Evolutionary conservation across 2,888 invertebrate species (phyloP).

Genomic region (Drosophila paranaensis): DNA sequence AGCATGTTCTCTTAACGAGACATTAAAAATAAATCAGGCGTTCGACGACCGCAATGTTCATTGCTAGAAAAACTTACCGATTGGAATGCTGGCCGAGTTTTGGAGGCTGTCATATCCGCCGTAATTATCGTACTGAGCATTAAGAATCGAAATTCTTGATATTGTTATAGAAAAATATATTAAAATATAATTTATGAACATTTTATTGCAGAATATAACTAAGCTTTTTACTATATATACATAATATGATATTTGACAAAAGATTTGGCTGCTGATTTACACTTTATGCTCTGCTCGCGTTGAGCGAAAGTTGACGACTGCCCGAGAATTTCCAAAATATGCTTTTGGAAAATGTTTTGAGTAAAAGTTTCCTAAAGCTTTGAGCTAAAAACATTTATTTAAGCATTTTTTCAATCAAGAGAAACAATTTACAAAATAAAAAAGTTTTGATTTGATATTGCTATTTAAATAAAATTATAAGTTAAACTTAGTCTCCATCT

Average conservation of each 20-base stretch:
- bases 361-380: conserved; percentile 61
- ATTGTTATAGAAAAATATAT: conserved; percentile 22
- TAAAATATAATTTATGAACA: conserved; percentile 29
- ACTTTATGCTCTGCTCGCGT: conserved; percentile 29
- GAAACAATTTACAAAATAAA: not conserved
- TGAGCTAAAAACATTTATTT: conserved; percentile 32
- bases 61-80: conserved; percentile 61
- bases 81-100: conserved; percentile 59
- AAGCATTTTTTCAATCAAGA: conserved; percentile 4
- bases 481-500: conserved; percentile 27
- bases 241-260: conserved; percentile 10
- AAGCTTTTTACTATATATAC: conserved; percentile 17
- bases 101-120: conserved; percentile 50
- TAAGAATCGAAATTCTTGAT: conserved; percentile 6
- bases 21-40: conserved; percentile 76
- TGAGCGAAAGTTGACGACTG: conserved; percentile 52
- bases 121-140: conserved; percentile 54
- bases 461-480: not conserved
- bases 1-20: conserved; percentile 72
- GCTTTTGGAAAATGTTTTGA: conserved; percentile 49
- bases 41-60: conserved; percentile 20
- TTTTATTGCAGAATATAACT: conserved; percentile 41
- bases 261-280: not conserved
- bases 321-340: conserved; percentile 40
- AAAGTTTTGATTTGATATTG: not conserved